Conservation (phyloP, 2,113 vertebrate genomes). For the Paracanthobrama guichenoti region DNA sequence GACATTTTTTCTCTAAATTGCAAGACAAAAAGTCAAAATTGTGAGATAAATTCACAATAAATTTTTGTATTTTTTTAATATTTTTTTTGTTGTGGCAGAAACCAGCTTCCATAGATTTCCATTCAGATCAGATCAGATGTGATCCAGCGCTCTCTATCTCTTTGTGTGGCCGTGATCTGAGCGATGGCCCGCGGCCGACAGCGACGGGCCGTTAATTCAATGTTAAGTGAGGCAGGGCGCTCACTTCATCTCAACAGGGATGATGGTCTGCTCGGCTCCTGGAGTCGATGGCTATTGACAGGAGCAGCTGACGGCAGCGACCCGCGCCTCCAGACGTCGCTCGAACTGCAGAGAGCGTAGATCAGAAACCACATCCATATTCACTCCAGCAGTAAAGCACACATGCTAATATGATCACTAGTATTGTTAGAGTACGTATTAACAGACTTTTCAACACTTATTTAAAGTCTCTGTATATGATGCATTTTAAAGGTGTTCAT, state of each 20-base stretch:
- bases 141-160: not conserved
- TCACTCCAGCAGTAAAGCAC: not conserved
- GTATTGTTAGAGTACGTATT: not conserved
- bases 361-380: not conserved
- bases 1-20: too few relatives aligned
- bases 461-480: not conserved
- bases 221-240: not conserved
- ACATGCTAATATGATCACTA: not conserved
- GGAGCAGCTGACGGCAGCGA: not conserved
- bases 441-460: not conserved
- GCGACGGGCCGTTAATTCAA: not conserved
- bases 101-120: not conserved
- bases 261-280: not conserved
- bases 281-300: not conserved
- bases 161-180: not conserved
- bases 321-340: too few relatives aligned
- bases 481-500: not conserved
- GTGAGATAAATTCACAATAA: too few relatives aligned
- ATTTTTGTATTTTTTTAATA: too few relatives aligned
- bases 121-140: not conserved
- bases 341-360: not conserved
- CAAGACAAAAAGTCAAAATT: too few relatives aligned
- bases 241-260: not conserved
- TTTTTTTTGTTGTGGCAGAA: too few relatives aligned
- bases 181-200: not conserved